Percentiles rank a stretch among this genome's conserved stretches.
phyloP scores from a whole-genome alignment of 2,797 vertebrate species.

The Melanotaenia boesemani region DNA sequence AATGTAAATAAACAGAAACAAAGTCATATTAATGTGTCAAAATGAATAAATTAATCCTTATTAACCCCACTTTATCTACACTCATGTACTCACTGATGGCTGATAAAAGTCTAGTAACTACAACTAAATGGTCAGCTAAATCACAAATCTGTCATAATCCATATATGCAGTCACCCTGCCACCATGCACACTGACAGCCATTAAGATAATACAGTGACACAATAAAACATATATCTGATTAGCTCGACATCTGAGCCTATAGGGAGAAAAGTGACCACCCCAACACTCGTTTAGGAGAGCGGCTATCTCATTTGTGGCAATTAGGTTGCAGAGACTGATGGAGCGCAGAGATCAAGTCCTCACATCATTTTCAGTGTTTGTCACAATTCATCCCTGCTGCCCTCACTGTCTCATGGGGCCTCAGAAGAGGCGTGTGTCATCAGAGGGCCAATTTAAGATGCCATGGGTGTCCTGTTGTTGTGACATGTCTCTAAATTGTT shows the following conservation, averaged over 20 bases:
- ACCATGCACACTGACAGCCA: slow-evolving; percentile 46
- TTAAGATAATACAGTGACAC: slow-evolving; percentile 64
- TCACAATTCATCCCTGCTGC: slow-evolving; percentile 75
- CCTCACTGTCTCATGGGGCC: slow-evolving; percentile 60
- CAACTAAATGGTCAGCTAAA: slow-evolving; percentile 11
- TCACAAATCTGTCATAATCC: slow-evolving; percentile 33
- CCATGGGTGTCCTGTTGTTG: slow-evolving; percentile 73
- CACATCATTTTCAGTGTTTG: slow-evolving; percentile 70
- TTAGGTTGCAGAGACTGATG: slow-evolving; percentile 65
- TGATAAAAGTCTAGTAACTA: not conserved
- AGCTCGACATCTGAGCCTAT: slow-evolving; percentile 46
- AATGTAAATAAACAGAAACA: slow-evolving; percentile 3
- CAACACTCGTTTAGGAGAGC: slow-evolving; percentile 46
- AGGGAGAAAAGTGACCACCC: slow-evolving; percentile 55
- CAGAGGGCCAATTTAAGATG: slow-evolving; percentile 75
- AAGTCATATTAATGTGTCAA: not conserved
- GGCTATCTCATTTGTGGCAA: slow-evolving; percentile 69
- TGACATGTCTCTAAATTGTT: slow-evolving; percentile 75
- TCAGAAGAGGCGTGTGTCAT: slow-evolving; percentile 76
- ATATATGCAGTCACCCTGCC: slow-evolving; percentile 29
- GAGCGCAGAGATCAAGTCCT: slow-evolving; percentile 52
- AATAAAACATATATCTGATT: slow-evolving; percentile 49
- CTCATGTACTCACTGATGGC: slow-evolving; percentile 11
- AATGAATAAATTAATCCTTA: slow-evolving; percentile 8
- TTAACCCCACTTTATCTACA: not conserved